Evolutionary conservation across 2,797 vertebrate species (phyloP).

Genomic region (Percopsis omiscomaycus): DNA sequence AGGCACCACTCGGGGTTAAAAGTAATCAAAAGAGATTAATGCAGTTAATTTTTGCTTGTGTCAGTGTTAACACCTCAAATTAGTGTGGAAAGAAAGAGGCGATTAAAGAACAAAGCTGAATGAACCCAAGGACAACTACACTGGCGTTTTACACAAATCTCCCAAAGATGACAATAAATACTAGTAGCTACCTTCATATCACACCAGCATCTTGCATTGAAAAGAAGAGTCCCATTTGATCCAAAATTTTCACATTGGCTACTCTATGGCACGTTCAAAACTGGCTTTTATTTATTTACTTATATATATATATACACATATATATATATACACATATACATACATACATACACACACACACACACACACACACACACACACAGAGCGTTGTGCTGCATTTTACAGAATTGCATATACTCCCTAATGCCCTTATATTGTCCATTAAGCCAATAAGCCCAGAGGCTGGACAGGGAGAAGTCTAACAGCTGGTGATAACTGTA

Average conservation of each 20-base stretch:
- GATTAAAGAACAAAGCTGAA: constrained; percentile 37
- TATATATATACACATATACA: no score
- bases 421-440: constrained; percentile 54
- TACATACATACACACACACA: no score
- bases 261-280: constrained; percentile 4
- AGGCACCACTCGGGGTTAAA: constrained; percentile 72
- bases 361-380: not conserved
- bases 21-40: constrained; percentile 68
- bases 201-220: constrained; percentile 48
- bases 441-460: constrained; percentile 50
- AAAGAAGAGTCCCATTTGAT: constrained; percentile 64
- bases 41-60: constrained; percentile 69
- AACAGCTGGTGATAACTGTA: constrained; percentile 59
- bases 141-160: constrained; percentile 48
- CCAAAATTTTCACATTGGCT: constrained; percentile 62
- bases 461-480: constrained; percentile 46
- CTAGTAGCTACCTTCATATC: constrained; percentile 43
- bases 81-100: constrained; percentile 56
- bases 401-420: constrained; percentile 59
- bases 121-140: constrained; percentile 48
- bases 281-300: no score
- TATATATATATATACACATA: no score
- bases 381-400: constrained; percentile 50
- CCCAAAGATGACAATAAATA: constrained; percentile 52
- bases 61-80: constrained; percentile 73